Percentiles rank a stretch among this genome's conserved stretches.
Evolutionary conservation across 64 coral and sea anemone genomes (phyloP).

Genomic region (Cladopsammia gracilis): DNA sequence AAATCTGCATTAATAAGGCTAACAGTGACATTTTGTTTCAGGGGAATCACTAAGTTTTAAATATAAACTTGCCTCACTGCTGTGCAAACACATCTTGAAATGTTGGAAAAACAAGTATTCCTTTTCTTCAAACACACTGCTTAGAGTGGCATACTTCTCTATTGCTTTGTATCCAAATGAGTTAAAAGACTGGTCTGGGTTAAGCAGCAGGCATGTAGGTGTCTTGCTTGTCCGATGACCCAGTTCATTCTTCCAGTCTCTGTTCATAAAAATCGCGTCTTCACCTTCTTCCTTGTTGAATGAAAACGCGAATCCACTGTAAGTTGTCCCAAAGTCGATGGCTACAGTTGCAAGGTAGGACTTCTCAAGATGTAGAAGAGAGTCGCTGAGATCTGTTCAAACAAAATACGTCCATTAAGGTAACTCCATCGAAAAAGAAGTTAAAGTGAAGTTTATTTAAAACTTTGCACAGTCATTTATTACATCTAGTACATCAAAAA

Average conservation of each 20-base stretch:
- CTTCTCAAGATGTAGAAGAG: not conserved
- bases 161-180: constrained; percentile 50
- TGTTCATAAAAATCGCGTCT: constrained; percentile 50
- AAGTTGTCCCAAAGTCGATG: constrained; percentile 56
- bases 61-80: not conserved
- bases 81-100: constrained; percentile 57
- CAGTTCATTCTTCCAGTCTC: constrained; percentile 41
- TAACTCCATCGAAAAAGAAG: not conserved
- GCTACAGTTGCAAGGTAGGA: constrained; percentile 37
- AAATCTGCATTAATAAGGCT: too few relatives aligned
- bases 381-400: not conserved
- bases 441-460: not conserved
- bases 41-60: too few relatives aligned
- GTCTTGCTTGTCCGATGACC: constrained; percentile 44
- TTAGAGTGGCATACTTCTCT: constrained; percentile 47
- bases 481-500: too few relatives aligned
- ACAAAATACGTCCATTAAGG: not conserved
- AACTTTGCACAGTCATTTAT: too few relatives aligned
- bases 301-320: constrained; percentile 54
- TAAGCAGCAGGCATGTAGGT: constrained; percentile 34
- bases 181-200: constrained; percentile 26
- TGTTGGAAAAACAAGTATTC: constrained; percentile 44
- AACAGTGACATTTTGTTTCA: too few relatives aligned
- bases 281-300: constrained; percentile 52
- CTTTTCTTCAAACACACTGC: constrained; percentile 1